These are phyloP conservation scores for Pseudomyrmex concolor DNA, from an alignment of 1,140 invertebrate genomes.

Conservation along the genomic window DNA sequence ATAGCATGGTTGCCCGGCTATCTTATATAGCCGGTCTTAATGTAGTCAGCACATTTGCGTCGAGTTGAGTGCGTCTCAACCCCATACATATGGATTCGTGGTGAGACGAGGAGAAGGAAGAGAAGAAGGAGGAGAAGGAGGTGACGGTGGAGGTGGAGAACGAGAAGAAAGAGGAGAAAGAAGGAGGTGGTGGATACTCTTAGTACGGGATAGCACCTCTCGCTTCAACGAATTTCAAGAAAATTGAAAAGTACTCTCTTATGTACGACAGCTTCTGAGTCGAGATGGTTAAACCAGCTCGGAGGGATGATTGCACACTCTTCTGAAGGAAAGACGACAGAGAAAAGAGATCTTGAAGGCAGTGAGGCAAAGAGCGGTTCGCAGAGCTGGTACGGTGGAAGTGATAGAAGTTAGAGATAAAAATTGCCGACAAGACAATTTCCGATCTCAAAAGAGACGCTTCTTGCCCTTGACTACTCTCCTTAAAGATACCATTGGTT, in stretches of 20 bases:
- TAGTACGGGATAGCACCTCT: conserved; percentile 24
- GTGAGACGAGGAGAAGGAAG: conserved; percentile 61
- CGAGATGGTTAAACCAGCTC: conserved; percentile 53
- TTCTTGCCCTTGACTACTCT: conserved; percentile 76
- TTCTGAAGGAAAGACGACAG: conserved; percentile 28
- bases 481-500: conserved; percentile 73
- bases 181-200: conserved; percentile 51
- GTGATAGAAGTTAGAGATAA: conserved; percentile 38
- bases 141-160: not conserved
- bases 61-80: conserved; percentile 74
- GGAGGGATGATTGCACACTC: conserved; percentile 66
- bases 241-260: conserved; percentile 55
- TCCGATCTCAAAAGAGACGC: conserved; percentile 66
- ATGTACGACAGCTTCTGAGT: conserved; percentile 28
- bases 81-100: conserved; percentile 83
- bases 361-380: conserved; percentile 39
- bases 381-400: conserved; percentile 41
- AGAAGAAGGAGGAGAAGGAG: conserved; percentile 48
- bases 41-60: conserved; percentile 84
- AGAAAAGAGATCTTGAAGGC: conserved; percentile 48
- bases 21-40: conserved; percentile 83
- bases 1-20: conserved; percentile 79
- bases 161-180: conserved; percentile 30
- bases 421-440: not conserved
- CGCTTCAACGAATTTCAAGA: conserved; percentile 75